Percentiles rank a stretch among this genome's conserved stretches.
Evolutionary conservation across 2,113 vertebrate species (phyloP).

Genomic region (Megaceryle maxima): DNA sequence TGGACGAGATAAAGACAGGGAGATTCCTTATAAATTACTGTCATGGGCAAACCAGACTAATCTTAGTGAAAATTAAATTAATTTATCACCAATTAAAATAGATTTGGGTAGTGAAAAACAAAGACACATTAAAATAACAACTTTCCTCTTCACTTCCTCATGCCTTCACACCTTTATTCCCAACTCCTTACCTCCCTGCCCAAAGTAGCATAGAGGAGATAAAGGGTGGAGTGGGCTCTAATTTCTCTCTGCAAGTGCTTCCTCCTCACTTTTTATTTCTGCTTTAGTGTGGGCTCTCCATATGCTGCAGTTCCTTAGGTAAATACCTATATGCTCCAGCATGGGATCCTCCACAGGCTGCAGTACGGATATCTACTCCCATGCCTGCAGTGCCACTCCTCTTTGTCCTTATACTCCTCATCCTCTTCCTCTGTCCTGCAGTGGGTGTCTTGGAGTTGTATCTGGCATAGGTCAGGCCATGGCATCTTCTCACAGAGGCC

Average conservation of each 20-base stretch:
- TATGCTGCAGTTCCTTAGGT: neutral
- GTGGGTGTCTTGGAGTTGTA: no score
- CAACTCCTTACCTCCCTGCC: neutral
- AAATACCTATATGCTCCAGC: neutral
- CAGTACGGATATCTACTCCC: neutral
- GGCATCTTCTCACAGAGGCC: neutral
- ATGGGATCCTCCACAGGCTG: neutral
- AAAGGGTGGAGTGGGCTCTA: accelerated
- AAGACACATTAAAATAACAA: neutral
- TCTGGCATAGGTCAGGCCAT: neutral
- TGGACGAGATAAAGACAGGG: neutral
- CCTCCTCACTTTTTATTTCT: neutral
- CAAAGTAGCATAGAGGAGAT: accelerated
- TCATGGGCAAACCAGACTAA: accelerated
- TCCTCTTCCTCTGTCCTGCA: neutral
- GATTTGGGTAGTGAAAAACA: neutral
- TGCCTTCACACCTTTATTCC: neutral
- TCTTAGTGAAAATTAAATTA: neutral
- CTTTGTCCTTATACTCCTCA: neutral
- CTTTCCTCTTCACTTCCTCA: neutral
- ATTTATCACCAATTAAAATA: neutral
- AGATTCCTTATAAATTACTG: neutral
- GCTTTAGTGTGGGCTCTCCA: accelerated
- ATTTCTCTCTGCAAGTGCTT: neutral
- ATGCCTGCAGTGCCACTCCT: neutral